Conservation (phyloP, 2,113 vertebrate genomes). For the Protobothrops mucrosquamatus region DNA sequence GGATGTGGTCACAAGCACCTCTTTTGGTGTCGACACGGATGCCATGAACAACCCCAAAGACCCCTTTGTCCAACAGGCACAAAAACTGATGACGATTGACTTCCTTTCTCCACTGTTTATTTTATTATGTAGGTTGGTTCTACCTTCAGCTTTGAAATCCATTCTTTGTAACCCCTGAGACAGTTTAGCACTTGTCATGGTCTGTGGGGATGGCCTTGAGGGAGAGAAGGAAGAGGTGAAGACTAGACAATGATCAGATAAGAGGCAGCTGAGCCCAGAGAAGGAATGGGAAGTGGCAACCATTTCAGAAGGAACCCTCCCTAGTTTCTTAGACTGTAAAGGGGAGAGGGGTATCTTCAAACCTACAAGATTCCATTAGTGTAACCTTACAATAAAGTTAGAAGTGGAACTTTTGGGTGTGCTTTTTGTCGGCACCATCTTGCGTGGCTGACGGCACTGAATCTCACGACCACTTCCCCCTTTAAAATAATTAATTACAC, state of each 20-base stretch:
- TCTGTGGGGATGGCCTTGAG: not conserved
- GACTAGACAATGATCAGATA: not conserved
- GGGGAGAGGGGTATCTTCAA: no score
- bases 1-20: slow-evolving; percentile 72
- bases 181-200: not conserved
- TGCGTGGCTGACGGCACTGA: not conserved
- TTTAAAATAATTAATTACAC: not conserved
- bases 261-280: not conserved
- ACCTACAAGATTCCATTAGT: not conserved
- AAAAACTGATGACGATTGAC: slow-evolving; percentile 62
- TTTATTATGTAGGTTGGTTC: slow-evolving; percentile 52
- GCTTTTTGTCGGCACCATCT: not conserved
- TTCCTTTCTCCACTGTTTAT: slow-evolving; percentile 62
- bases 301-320: not conserved
- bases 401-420: not conserved
- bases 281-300: not conserved
- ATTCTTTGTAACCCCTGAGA: not conserved
- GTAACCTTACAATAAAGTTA: no score
- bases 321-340: not conserved
- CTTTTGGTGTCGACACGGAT: slow-evolving; percentile 75
- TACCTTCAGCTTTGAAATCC: not conserved
- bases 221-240: not conserved
- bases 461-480: not conserved
- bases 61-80: slow-evolving; percentile 67
- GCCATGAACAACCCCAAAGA: slow-evolving; percentile 73